phyloP scores from a whole-genome alignment of 2,797 vertebrate genomes.

The Meda fulgida region DNA sequence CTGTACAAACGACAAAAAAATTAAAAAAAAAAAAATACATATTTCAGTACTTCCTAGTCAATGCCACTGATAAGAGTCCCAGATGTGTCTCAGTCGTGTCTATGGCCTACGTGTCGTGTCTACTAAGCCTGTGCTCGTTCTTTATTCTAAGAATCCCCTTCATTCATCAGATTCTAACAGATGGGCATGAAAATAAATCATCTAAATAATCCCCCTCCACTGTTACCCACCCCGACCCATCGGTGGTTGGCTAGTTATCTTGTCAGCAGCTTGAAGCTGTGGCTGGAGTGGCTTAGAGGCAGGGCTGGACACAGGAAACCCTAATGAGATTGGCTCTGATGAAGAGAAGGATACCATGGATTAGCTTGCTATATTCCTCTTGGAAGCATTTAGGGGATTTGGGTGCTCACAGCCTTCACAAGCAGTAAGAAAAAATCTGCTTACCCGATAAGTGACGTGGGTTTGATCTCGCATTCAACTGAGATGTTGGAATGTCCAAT shows the following conservation, averaged over 20 bases:
- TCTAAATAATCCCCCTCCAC: slow-evolving; percentile 57
- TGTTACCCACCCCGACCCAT: slow-evolving; percentile 62
- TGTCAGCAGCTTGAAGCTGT: slow-evolving; percentile 77
- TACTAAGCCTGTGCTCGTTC: background rate
- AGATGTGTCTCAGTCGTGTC: background rate
- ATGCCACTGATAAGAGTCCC: background rate
- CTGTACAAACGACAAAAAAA: background rate
- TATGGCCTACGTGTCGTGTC: too few species aligned
- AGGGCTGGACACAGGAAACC: slow-evolving; percentile 63
- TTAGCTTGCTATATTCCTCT: slow-evolving; percentile 72
- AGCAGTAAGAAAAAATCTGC: slow-evolving; percentile 70
- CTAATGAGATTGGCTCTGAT: slow-evolving; percentile 80
- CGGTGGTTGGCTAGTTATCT: slow-evolving; percentile 77
- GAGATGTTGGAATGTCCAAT: slow-evolving; percentile 29
- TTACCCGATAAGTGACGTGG: slow-evolving; percentile 64
- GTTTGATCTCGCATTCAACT: slow-evolving; percentile 45
- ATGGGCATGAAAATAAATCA: slow-evolving; percentile 56
- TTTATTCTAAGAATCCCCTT: background rate
- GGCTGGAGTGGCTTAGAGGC: slow-evolving; percentile 67
- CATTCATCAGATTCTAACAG: slow-evolving; percentile 6
- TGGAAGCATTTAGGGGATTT: slow-evolving; percentile 75
- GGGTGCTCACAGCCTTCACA: slow-evolving; percentile 67
- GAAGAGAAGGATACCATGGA: slow-evolving; percentile 70
- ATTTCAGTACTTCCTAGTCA: background rate
- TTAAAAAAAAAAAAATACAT: background rate